These are phyloP conservation scores for Byasa hedistus DNA, from an alignment of 2,888 invertebrate species.

Conservation along the genomic window DNA sequence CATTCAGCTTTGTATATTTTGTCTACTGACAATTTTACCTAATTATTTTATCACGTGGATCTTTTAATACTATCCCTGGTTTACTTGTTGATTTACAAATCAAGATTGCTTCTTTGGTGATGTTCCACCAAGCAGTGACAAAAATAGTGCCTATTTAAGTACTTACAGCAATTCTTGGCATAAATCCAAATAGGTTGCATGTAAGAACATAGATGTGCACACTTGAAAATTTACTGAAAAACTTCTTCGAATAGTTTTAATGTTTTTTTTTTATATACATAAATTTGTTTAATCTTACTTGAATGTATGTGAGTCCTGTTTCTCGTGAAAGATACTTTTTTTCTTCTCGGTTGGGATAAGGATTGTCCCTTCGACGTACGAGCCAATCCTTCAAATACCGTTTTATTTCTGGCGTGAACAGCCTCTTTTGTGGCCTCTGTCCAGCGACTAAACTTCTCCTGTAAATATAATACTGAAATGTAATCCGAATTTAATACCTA, in stretches of 20 bases:
- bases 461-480: conserved; percentile 40
- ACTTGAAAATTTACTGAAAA: conserved; percentile 32
- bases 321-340: conserved; percentile 86
- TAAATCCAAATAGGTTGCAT: conserved; percentile 72
- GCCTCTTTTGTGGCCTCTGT: conserved; percentile 83
- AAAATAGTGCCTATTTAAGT: conserved; percentile 79
- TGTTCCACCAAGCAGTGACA: conserved; percentile 69
- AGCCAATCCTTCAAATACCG: conserved; percentile 88
- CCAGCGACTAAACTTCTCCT: conserved; percentile 81
- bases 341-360: conserved; percentile 88
- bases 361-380: conserved; percentile 86
- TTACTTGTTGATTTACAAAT: conserved; percentile 21
- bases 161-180: conserved; percentile 75
- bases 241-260: conserved; percentile 23
- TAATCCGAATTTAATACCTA: background rate
- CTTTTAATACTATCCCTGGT: background rate
- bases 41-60: no score
- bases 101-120: conserved; percentile 37
- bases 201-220: conserved; percentile 57
- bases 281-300: conserved; percentile 71
- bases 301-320: conserved; percentile 88
- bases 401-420: conserved; percentile 90
- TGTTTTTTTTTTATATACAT: conserved; percentile 27
- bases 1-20: no score
- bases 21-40: no score